These are phyloP conservation scores for Drosophila dives DNA, from an alignment of 2,888 invertebrate species.

Conservation along the genomic window DNA sequence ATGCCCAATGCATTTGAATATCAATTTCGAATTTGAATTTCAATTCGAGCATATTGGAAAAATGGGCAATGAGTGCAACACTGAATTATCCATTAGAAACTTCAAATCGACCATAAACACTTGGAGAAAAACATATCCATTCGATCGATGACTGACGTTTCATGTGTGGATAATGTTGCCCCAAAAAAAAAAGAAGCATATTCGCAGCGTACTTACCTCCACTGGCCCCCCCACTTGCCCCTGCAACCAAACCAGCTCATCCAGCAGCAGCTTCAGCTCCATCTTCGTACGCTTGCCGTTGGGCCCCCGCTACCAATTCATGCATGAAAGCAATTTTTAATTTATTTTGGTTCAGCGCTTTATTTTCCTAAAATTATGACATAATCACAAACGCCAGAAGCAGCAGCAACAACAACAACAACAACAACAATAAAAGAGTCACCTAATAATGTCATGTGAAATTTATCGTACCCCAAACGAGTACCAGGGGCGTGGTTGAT, in stretches of 20 bases:
- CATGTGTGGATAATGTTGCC: conserved; percentile 64
- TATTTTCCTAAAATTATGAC: conserved; percentile 82
- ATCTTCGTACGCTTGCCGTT: conserved; percentile 13
- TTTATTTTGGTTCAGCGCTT: conserved; percentile 81
- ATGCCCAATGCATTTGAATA: conserved; percentile 34
- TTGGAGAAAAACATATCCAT: conserved; percentile 36
- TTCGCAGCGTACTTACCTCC: conserved; percentile 57
- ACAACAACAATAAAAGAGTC: conserved; percentile 57
- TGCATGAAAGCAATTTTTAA: conserved; percentile 82
- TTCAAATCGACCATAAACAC: conserved; percentile 83
- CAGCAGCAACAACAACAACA: conserved; percentile 37
- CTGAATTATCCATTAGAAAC: conserved; percentile 78
- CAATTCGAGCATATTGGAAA: conserved; percentile 16
- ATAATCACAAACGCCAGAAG: conserved; percentile 62
- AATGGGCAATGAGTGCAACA: conserved; percentile 44
- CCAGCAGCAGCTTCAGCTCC: not conserved
- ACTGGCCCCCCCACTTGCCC: too few relatives aligned
- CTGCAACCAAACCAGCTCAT: not conserved
- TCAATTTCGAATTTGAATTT: conserved; percentile 23
- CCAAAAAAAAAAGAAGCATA: conserved; percentile 32
- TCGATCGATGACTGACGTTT: conserved; percentile 40
- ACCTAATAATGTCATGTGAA: conserved; percentile 80
- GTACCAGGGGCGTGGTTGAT: conserved; percentile 56
- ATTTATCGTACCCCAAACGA: conserved; percentile 66
- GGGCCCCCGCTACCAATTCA: conserved; percentile 66